Evolutionary conservation across 2,888 invertebrate genomes (phyloP).

Genomic region (Phania funesta): DNA sequence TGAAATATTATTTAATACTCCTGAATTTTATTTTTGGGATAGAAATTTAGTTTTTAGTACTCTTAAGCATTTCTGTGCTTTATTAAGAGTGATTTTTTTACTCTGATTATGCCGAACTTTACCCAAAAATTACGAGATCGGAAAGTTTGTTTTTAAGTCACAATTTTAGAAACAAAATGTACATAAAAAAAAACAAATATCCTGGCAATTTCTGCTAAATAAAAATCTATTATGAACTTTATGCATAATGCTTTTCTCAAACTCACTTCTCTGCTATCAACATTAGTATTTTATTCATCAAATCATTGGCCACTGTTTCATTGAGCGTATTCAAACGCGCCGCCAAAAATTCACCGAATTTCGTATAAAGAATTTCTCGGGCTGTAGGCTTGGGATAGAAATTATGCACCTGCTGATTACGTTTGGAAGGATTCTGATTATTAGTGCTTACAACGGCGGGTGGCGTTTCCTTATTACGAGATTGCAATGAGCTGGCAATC

Average conservation of each 20-base stretch:
- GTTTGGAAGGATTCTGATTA: constrained; percentile 24
- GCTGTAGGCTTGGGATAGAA: constrained; percentile 70
- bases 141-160: no score
- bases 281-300: constrained; percentile 78
- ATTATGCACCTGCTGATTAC: constrained; percentile 6
- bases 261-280: constrained; percentile 76
- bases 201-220: no score
- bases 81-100: no score
- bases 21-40: no score
- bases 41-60: no score
- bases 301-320: constrained; percentile 77
- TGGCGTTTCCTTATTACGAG: constrained; percentile 28
- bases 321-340: constrained; percentile 78
- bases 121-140: no score
- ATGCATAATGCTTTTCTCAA: not conserved
- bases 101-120: no score
- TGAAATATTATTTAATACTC: no score
- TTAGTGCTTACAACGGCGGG: not conserved
- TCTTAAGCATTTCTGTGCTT: no score
- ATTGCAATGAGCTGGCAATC: constrained; percentile 50
- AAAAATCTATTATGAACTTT: no score
- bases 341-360: constrained; percentile 78
- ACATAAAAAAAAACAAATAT: no score
- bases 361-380: constrained; percentile 75
- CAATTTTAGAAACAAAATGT: no score